phyloP scores from a whole-genome alignment of 2,113 vertebrate genomes.

The Cebus imitator region DNA sequence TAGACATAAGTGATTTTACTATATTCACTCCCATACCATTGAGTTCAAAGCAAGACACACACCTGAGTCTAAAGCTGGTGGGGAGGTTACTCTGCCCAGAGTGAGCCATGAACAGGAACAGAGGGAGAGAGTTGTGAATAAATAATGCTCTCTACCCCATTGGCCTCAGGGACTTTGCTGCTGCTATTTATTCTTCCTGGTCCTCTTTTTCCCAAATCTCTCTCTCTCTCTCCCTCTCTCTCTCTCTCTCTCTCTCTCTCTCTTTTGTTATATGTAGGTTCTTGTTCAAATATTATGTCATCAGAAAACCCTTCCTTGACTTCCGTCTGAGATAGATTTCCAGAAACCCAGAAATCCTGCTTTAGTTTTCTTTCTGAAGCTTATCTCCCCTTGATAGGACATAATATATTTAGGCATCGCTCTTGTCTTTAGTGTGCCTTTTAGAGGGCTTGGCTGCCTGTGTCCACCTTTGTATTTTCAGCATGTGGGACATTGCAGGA shows the following conservation, averaged over 20 bases:
- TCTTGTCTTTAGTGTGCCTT: not conserved
- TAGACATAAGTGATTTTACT: not conserved
- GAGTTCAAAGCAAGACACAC: not conserved
- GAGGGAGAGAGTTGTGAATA: not conserved
- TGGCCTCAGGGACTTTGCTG: not conserved
- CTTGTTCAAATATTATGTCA: not conserved
- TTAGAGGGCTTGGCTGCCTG: fast-evolving
- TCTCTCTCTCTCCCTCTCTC: not conserved
- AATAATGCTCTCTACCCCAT: not conserved
- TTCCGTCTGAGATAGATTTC: not conserved
- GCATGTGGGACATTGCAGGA: not conserved
- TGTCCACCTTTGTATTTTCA: not conserved
- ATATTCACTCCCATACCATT: not conserved
- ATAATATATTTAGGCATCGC: not conserved
- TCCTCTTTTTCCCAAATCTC: not conserved
- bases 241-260: not conserved
- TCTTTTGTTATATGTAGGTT: not conserved
- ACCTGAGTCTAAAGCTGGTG: not conserved
- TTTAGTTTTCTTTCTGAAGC: not conserved
- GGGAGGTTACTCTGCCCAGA: not conserved
- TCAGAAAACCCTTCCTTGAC: not conserved
- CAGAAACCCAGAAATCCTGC: not conserved
- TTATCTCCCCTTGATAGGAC: not conserved
- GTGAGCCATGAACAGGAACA: not conserved
- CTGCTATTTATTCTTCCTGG: not conserved